These are phyloP conservation scores for Brachionus plicatilis DNA, from an alignment of 1,140 invertebrate species.

Conservation along the genomic window DNA sequence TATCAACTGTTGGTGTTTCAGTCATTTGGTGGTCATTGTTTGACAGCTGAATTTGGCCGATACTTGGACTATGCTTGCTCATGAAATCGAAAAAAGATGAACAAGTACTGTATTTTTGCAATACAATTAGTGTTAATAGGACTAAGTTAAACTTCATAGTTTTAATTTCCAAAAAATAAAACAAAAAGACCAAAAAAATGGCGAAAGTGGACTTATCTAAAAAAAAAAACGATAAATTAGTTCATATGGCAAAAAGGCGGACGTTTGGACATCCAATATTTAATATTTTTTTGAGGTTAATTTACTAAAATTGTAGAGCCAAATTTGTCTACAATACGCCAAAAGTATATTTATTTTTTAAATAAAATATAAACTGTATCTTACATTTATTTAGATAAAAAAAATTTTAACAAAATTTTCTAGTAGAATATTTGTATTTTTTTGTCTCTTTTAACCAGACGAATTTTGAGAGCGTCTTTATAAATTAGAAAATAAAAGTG, in stretches of 20 bases:
- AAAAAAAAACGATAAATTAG: background rate
- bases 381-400: too few relatives aligned
- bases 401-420: background rate
- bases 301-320: background rate
- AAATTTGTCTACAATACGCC: background rate
- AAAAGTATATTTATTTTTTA: background rate
- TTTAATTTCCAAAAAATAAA: background rate
- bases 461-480: too few relatives aligned
- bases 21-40: background rate
- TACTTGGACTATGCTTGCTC: background rate
- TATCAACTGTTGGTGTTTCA: background rate
- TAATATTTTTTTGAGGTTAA: background rate
- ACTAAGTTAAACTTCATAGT: background rate
- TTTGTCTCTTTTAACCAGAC: background rate
- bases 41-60: background rate
- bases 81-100: slow-evolving; percentile 9
- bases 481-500: background rate
- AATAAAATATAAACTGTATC: too few relatives aligned
- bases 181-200: background rate
- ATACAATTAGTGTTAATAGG: background rate
- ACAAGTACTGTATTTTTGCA: background rate
- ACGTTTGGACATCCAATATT: background rate
- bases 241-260: background rate
- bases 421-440: background rate
- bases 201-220: background rate